A percentile compares a stretch with the other conserved stretches of the same genome.
Evolutionary conservation across 2,797 vertebrate genomes (phyloP).

Genomic region (Diglossa cyanea): DNA sequence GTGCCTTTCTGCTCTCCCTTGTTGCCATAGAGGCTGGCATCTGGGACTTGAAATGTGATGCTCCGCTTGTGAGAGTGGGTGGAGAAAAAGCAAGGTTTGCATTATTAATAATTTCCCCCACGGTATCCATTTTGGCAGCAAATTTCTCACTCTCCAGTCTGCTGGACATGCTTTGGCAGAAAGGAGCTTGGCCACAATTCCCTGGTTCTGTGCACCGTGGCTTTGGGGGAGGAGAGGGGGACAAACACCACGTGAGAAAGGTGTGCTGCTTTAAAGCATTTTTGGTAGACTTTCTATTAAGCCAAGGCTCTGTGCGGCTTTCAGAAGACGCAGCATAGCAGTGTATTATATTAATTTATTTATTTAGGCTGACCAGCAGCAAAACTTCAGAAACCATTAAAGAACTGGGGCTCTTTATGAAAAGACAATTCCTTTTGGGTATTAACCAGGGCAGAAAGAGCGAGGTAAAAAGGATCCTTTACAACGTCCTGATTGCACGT

Average conservation of each 20-base stretch:
- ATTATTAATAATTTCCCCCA: background rate
- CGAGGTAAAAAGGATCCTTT: background rate
- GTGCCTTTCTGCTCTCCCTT: background rate
- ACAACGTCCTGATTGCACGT: fast-evolving
- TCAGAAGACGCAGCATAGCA: background rate
- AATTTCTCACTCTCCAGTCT: background rate
- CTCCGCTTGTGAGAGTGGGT: background rate
- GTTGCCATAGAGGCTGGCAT: slow-evolving; percentile 21
- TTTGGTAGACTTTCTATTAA: background rate
- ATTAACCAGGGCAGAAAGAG: background rate
- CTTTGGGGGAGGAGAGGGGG: background rate
- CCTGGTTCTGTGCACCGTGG: background rate
- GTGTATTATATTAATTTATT: background rate
- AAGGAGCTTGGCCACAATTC: background rate
- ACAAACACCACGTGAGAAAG: background rate
- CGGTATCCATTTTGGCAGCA: background rate
- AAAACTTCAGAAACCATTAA: background rate
- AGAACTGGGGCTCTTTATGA: background rate
- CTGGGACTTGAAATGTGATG: background rate
- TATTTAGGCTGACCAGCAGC: background rate
- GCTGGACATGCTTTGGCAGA: background rate
- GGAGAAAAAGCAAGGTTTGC: background rate
- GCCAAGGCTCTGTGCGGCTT: background rate
- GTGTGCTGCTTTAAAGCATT: background rate
- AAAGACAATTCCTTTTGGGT: background rate